phyloP scores from a whole-genome alignment of 2,797 vertebrate genomes.

The Pteronotus mesoamericanus region DNA sequence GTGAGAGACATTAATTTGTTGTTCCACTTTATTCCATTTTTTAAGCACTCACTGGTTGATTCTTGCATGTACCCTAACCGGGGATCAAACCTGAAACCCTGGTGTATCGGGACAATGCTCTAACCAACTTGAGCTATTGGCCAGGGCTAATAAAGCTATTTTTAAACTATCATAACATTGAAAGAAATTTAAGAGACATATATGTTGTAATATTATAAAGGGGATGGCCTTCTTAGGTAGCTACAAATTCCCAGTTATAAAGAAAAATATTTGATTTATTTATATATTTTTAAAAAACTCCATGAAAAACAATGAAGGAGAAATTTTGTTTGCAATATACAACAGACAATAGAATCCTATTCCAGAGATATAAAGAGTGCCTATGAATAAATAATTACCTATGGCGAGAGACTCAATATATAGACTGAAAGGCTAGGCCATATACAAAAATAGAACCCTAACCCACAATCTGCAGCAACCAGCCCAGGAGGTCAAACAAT shows the following conservation, averaged over 20 bases:
- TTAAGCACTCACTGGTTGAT: background rate
- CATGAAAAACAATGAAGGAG: background rate
- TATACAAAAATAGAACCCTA: background rate
- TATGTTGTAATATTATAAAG: background rate
- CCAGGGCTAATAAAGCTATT: background rate
- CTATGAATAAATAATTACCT: constrained; percentile 15
- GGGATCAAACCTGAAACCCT: background rate
- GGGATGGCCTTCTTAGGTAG: background rate
- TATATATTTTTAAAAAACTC: background rate
- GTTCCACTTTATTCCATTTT: background rate
- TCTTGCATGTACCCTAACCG: background rate
- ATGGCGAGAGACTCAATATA: background rate
- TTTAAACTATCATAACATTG: background rate
- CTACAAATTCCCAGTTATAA: background rate
- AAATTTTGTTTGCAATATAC: background rate
- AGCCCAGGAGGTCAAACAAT: background rate
- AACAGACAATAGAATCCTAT: background rate
- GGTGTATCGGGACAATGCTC: too few relatives aligned
- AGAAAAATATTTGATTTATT: background rate
- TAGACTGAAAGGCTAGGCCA: background rate
- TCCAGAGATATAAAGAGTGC: background rate
- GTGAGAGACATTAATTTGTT: background rate
- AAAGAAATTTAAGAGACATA: background rate
- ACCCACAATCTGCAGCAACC: background rate
- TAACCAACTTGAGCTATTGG: background rate